Evolutionary conservation across 2,113 vertebrate species (phyloP).

Genomic region (Erythrocercus mccallii): DNA sequence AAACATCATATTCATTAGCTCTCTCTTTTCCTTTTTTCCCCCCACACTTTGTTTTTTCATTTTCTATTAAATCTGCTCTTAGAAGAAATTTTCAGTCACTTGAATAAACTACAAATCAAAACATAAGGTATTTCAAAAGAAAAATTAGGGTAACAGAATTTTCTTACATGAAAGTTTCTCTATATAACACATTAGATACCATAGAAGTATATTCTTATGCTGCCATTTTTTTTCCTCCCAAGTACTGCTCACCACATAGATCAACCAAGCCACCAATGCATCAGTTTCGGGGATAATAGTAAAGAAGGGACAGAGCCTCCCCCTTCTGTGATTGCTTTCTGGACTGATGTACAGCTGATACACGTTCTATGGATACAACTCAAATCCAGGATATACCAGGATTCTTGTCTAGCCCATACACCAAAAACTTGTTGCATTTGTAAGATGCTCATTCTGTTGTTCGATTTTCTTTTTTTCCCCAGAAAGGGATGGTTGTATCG

Average conservation of each 20-base stretch:
- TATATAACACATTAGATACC: neutral
- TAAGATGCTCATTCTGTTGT: neutral
- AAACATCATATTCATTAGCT: conserved; percentile 5
- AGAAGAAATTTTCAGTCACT: neutral
- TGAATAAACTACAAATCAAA: neutral
- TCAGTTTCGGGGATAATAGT: neutral
- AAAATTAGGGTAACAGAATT: neutral
- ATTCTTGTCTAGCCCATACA: neutral
- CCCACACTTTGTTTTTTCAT: neutral
- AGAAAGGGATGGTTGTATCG: rapidly evolving
- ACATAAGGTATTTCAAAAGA: neutral
- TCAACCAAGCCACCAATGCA: neutral
- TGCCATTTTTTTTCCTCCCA: neutral
- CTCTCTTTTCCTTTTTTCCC: neutral
- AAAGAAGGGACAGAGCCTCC: neutral
- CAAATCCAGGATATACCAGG: neutral
- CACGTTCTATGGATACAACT: neutral
- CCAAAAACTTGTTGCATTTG: rapidly evolving
- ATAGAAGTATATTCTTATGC: neutral
- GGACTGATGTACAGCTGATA: neutral
- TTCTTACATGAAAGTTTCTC: neutral
- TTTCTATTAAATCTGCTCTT: neutral
- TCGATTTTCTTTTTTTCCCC: neutral
- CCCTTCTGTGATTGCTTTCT: neutral
- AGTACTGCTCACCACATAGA: neutral